Percentiles rank a stretch among this genome's conserved stretches.
phyloP scores from a whole-genome alignment of 2,113 vertebrate species.

The Eptesicus fuscus region DNA sequence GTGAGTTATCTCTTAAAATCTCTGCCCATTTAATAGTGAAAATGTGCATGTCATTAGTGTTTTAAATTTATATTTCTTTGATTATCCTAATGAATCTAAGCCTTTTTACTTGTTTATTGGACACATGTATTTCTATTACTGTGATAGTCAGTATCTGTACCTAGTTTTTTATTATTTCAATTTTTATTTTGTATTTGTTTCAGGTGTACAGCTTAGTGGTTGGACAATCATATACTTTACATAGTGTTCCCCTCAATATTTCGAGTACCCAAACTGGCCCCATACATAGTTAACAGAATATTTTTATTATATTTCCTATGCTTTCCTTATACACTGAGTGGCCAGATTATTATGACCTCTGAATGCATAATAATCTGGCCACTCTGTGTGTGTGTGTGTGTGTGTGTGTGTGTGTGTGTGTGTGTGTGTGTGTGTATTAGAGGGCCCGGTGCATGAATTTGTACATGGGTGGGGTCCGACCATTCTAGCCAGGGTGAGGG shows the following conservation, averaged over 20 bases:
- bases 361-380: too few species aligned
- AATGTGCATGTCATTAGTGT: not conserved
- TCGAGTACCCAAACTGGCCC: not conserved
- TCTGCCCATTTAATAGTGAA: not conserved
- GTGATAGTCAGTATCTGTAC: not conserved
- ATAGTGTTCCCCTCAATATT: not conserved
- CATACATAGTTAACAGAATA: not conserved
- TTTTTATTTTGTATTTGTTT: not conserved
- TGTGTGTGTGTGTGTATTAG: too few species aligned
- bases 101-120: not conserved
- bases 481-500: too few species aligned
- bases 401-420: too few species aligned
- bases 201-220: not conserved
- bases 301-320: not conserved
- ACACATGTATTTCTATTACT: not conserved
- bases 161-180: not conserved
- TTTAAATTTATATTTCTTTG: constrained; percentile 8
- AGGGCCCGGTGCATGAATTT: too few species aligned
- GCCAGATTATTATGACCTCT: too few species aligned
- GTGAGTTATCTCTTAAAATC: not conserved
- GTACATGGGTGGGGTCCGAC: too few species aligned
- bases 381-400: too few species aligned
- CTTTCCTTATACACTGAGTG: not conserved
- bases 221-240: not conserved
- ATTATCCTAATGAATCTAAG: not conserved